Evolutionary conservation across 2,797 vertebrate species (phyloP).

Genomic region (Cetoscarus ocellatus): DNA sequence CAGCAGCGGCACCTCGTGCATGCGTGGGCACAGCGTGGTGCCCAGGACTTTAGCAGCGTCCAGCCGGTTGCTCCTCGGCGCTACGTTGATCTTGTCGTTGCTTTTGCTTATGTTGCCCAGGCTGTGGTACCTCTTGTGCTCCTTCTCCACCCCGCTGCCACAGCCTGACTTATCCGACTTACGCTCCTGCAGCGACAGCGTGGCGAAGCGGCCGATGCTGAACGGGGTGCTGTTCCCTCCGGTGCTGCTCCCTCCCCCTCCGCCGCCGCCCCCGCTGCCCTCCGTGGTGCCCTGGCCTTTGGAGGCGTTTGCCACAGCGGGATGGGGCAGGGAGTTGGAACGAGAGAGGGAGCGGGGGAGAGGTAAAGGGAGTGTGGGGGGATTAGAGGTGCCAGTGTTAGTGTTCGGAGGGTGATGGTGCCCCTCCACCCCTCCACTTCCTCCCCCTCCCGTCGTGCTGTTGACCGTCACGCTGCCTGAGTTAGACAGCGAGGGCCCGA

Average conservation of each 20-base stretch:
- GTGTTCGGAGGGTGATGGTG: conserved; percentile 85
- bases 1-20: conserved; percentile 92
- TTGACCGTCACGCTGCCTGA: conserved; percentile 79
- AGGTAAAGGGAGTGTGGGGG: conserved; percentile 78
- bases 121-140: conserved; percentile 95
- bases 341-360: conserved; percentile 90
- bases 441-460: conserved; percentile 67
- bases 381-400: conserved; percentile 73
- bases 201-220: conserved; percentile 92
- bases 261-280: conserved; percentile 53
- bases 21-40: conserved; percentile 91
- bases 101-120: conserved; percentile 93
- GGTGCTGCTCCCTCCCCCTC: conserved; percentile 45
- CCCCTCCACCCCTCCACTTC: conserved; percentile 76
- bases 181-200: conserved; percentile 89
- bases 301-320: conserved; percentile 82
- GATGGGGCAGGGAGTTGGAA: conserved; percentile 93
- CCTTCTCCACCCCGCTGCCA: conserved; percentile 84
- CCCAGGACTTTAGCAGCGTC: conserved; percentile 92
- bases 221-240: conserved; percentile 77
- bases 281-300: conserved; percentile 77
- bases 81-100: conserved; percentile 88
- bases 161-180: conserved; percentile 82
- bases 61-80: conserved; percentile 83
- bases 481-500: conserved; percentile 77